phyloP scores from a whole-genome alignment of 2,797 vertebrate species.

The Catamblyrhynchus diadema region DNA sequence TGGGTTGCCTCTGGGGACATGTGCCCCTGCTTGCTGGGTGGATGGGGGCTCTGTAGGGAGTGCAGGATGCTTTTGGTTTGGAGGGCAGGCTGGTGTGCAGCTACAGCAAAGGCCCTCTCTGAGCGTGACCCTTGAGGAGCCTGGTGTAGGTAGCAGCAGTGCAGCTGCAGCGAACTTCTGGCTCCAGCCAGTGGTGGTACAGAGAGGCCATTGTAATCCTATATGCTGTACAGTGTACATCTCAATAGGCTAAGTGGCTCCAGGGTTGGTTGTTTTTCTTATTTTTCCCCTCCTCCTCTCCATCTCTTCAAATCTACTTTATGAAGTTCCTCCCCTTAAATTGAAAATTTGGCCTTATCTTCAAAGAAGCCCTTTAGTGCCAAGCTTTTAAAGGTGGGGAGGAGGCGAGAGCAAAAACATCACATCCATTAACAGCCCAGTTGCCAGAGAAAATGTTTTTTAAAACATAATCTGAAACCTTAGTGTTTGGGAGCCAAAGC shows the following conservation, averaged over 20 bases:
- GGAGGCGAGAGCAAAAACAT: constrained; percentile 60
- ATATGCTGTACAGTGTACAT: constrained; percentile 46
- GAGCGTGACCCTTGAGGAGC: background rate
- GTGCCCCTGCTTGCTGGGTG: background rate
- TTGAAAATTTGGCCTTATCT: constrained; percentile 74
- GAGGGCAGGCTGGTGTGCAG: background rate
- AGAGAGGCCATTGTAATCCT: constrained; percentile 60
- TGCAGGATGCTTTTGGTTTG: background rate
- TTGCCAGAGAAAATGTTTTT: constrained; percentile 75
- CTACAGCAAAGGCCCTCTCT: background rate
- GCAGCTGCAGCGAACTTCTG: constrained; percentile 49
- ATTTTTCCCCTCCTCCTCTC: background rate
- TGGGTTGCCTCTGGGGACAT: background rate
- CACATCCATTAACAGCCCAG: constrained; percentile 50
- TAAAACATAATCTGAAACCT: constrained; percentile 59
- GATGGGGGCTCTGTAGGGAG: background rate
- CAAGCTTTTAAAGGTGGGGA: constrained; percentile 60
- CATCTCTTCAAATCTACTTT: constrained; percentile 59
- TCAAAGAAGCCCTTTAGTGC: constrained; percentile 73
- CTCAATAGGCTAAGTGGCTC: constrained; percentile 58
- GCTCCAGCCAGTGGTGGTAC: constrained; percentile 49
- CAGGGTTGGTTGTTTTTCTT: background rate
- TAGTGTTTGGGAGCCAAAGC: constrained; percentile 50
- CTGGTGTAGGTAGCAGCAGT: background rate
- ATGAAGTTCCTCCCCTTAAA: constrained; percentile 66